phyloP scores from a whole-genome alignment of 2,888 invertebrate genomes.

The Tortrix viridana region DNA sequence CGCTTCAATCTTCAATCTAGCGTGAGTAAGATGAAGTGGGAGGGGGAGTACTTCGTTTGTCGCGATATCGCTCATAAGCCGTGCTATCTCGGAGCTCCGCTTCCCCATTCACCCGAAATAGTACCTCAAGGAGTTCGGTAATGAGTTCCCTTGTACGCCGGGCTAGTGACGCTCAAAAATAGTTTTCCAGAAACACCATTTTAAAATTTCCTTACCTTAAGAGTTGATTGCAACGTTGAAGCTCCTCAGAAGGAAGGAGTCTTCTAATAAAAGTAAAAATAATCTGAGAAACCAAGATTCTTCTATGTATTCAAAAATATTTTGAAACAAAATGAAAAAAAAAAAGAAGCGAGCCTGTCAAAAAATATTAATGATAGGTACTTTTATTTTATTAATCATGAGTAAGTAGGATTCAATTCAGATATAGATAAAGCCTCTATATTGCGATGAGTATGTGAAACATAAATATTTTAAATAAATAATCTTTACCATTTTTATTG shows the following conservation, averaged over 20 bases:
- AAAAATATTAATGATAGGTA: too few relatives aligned
- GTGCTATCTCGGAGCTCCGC: constrained; percentile 68
- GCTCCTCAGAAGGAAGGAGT: constrained; percentile 9
- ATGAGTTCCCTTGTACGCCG: constrained; percentile 76
- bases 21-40: constrained; percentile 36
- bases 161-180: constrained; percentile 62
- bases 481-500: too few relatives aligned
- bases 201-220: constrained; percentile 59
- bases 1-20: constrained; percentile 36
- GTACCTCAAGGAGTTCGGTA: constrained; percentile 80
- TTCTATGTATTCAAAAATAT: too few relatives aligned
- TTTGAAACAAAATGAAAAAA: too few relatives aligned
- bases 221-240: constrained; percentile 26
- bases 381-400: too few relatives aligned
- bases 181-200: constrained; percentile 67
- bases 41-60: constrained; percentile 73
- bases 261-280: neutral
- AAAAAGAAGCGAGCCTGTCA: too few relatives aligned
- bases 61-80: constrained; percentile 78
- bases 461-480: too few relatives aligned
- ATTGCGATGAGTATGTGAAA: too few relatives aligned
- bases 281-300: too few relatives aligned
- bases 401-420: too few relatives aligned
- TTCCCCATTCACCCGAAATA: constrained; percentile 79
- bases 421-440: too few relatives aligned